phyloP scores from a whole-genome alignment of 2,113 vertebrate species.

The Vombatus ursinus region DNA sequence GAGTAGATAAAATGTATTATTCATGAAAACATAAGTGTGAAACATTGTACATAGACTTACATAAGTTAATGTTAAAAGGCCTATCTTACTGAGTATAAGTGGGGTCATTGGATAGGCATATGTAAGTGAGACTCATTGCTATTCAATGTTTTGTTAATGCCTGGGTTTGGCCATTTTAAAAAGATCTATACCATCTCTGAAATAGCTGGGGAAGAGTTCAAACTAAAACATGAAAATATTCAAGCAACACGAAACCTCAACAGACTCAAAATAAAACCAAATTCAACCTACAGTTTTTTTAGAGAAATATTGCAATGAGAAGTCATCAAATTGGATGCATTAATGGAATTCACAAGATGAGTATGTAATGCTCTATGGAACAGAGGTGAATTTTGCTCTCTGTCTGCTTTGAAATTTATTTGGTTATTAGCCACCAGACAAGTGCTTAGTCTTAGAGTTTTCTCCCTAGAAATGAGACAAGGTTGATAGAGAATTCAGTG shows the following conservation, averaged over 20 bases:
- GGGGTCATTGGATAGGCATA: neutral
- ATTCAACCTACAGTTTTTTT: neutral
- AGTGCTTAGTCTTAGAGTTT: neutral
- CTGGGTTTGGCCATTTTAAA: neutral
- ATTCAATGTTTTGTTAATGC: neutral
- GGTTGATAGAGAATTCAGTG: neutral
- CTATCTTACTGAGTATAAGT: neutral
- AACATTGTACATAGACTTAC: neutral
- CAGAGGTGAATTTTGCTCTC: neutral
- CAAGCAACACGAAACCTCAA: neutral
- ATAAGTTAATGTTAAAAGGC: neutral
- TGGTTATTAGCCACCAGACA: neutral
- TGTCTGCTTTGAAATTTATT: neutral
- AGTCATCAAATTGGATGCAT: neutral
- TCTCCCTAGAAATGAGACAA: neutral
- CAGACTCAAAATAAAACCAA: neutral
- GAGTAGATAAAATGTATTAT: neutral
- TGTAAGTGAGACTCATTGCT: neutral
- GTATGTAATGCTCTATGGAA: neutral
- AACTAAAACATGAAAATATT: neutral
- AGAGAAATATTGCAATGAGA: neutral
- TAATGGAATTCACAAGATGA: neutral
- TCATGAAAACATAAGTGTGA: neutral
- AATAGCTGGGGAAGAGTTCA: neutral
- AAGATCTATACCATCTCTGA: neutral